phyloP scores from a whole-genome alignment of 1,140 invertebrate species.

The Drosophila sproati region DNA sequence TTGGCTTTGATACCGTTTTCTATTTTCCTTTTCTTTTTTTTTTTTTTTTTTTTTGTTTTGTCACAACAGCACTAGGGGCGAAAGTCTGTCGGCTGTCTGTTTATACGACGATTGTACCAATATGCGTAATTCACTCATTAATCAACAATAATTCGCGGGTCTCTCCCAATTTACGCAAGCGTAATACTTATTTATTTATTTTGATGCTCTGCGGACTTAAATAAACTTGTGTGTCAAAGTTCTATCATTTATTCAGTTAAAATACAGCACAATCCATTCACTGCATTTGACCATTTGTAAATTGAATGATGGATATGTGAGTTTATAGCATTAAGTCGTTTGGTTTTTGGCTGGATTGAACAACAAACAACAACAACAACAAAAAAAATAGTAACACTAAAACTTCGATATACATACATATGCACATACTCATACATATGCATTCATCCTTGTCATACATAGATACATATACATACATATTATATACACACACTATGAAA shows the following conservation, averaged over 20 bases:
- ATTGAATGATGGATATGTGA: conserved; percentile 73
- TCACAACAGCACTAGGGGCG: conserved; percentile 1
- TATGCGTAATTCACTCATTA: conserved; percentile 46
- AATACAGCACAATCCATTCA: conserved; percentile 64
- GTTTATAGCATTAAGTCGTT: conserved; percentile 71
- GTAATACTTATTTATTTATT: conserved; percentile 27
- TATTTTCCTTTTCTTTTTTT: conserved; percentile 3
- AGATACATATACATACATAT: background rate
- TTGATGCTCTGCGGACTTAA: conserved; percentile 49
- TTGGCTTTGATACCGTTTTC: conserved; percentile 69
- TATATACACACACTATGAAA: too few relatives aligned
- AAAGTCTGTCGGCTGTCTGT: background rate
- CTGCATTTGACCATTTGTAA: conserved; percentile 66
- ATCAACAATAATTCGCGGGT: conserved; percentile 60
- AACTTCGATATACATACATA: conserved; percentile 3
- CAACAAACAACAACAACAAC: conserved; percentile 8
- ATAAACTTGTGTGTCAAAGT: conserved; percentile 69
- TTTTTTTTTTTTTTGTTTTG: background rate
- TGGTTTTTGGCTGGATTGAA: conserved; percentile 47
- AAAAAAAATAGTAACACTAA: conserved; percentile 12
- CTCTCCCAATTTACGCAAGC: conserved; percentile 27
- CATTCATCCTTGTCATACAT: background rate
- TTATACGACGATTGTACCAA: conserved; percentile 8
- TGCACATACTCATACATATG: background rate
- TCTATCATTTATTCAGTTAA: conserved; percentile 72